These are phyloP conservation scores for Rousettus madagascariensis DNA, from an alignment of 2,797 vertebrate species.

Conservation along the genomic window DNA sequence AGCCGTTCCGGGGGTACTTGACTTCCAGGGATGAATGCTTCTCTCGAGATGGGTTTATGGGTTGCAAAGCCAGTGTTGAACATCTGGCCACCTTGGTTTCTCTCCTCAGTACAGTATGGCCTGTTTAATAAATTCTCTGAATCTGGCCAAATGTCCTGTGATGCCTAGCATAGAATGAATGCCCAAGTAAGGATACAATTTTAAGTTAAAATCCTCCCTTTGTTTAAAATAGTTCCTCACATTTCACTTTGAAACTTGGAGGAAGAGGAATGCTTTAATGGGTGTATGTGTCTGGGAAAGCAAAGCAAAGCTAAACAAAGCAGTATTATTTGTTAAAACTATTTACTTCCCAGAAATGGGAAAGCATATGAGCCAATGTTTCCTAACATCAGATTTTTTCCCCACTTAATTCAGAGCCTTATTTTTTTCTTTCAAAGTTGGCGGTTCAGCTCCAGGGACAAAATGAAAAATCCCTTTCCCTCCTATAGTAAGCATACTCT, in stretches of 20 bases:
- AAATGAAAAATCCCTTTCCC: slow-evolving; percentile 56
- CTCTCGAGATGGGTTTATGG: not conserved
- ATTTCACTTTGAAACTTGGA: not conserved
- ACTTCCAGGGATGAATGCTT: not conserved
- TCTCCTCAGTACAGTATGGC: not conserved
- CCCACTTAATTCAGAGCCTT: not conserved
- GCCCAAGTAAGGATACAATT: not conserved
- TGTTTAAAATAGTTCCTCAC: not conserved
- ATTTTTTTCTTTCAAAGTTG: not conserved
- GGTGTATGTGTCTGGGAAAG: not conserved
- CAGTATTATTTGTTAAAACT: slow-evolving; percentile 35
- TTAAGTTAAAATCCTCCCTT: not conserved
- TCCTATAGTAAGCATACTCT: slow-evolving; percentile 19
- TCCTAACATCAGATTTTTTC: not conserved
- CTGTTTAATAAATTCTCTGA: not conserved
- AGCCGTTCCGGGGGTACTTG: not conserved
- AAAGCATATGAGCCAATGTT: not conserved
- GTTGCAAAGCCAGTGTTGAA: not conserved
- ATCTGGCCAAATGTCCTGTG: not conserved
- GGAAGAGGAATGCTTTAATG: not conserved
- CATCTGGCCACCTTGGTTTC: not conserved
- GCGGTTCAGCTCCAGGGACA: slow-evolving; percentile 45
- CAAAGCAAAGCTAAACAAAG: not conserved
- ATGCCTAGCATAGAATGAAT: not conserved
- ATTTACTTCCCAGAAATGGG: not conserved